Evolutionary conservation across 2,797 vertebrate species (phyloP).

Genomic region (Pseudomugil tenellus): DNA sequence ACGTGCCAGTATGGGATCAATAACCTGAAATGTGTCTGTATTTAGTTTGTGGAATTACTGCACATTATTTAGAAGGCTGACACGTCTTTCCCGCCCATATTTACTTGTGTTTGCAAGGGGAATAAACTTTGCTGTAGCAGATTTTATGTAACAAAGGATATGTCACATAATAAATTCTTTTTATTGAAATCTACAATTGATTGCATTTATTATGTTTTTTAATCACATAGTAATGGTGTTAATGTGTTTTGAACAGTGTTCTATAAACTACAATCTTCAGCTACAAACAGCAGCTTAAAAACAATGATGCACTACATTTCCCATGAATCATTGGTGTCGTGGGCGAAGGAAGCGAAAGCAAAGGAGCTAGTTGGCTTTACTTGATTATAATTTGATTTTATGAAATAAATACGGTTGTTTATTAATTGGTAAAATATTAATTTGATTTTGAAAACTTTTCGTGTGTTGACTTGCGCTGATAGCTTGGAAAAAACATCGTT

Average conservation of each 20-base stretch:
- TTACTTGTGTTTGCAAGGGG: conserved; percentile 91
- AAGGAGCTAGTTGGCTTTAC: conserved; percentile 71
- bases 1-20: conserved; percentile 77
- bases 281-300: background rate
- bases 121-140: conserved; percentile 94
- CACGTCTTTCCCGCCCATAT: conserved; percentile 84
- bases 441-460: conserved; percentile 8
- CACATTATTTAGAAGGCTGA: conserved; percentile 88
- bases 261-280: background rate
- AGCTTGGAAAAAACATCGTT: background rate
- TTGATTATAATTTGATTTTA: conserved; percentile 76
- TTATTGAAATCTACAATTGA: conserved; percentile 85
- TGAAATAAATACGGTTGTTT: conserved; percentile 38
- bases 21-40: conserved; percentile 85
- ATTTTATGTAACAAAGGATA: conserved; percentile 94
- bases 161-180: conserved; percentile 95
- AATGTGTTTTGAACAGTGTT: background rate
- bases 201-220: conserved; percentile 60
- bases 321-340: conserved; percentile 70
- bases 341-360: conserved; percentile 72
- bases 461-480: background rate
- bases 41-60: conserved; percentile 90
- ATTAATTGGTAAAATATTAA: conserved; percentile 27
- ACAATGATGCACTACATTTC: conserved; percentile 66
- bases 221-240: background rate